A percentile compares a stretch with the other conserved stretches of the same genome.
Evolutionary conservation across 2,797 vertebrate species (phyloP).

Genomic region (Dromococcyx pavoninus): DNA sequence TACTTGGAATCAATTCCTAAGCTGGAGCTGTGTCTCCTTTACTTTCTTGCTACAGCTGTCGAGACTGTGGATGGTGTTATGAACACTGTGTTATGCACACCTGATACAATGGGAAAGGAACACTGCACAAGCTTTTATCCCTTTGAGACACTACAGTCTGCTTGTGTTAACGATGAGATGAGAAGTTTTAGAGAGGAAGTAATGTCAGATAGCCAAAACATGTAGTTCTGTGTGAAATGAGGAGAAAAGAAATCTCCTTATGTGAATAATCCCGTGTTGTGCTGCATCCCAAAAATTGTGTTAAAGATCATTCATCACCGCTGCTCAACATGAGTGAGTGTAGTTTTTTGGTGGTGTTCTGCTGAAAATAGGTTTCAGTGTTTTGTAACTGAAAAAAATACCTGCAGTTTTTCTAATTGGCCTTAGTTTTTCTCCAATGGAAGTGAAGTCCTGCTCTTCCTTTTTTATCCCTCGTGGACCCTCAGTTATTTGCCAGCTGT

Average conservation of each 20-base stretch:
- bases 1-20: not conserved
- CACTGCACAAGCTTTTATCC: not conserved
- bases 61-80: not conserved
- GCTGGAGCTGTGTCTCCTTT: not conserved
- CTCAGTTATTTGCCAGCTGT: not conserved
- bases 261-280: not conserved
- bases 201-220: not conserved
- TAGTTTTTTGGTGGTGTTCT: not conserved
- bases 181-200: not conserved
- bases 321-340: not conserved
- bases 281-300: not conserved
- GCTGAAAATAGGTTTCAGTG: not conserved
- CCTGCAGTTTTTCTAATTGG: not conserved
- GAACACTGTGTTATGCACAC: not conserved
- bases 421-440: not conserved
- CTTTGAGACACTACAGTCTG: not conserved
- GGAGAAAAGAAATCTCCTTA: not conserved
- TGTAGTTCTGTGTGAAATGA: not conserved
- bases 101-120: not conserved
- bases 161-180: not conserved
- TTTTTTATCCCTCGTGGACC: not conserved
- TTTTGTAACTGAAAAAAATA: not conserved
- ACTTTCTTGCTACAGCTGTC: not conserved
- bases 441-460: not conserved
- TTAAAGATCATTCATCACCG: not conserved